phyloP scores from a whole-genome alignment of 2,888 invertebrate genomes.

The Hirtodrosophila duncani region DNA sequence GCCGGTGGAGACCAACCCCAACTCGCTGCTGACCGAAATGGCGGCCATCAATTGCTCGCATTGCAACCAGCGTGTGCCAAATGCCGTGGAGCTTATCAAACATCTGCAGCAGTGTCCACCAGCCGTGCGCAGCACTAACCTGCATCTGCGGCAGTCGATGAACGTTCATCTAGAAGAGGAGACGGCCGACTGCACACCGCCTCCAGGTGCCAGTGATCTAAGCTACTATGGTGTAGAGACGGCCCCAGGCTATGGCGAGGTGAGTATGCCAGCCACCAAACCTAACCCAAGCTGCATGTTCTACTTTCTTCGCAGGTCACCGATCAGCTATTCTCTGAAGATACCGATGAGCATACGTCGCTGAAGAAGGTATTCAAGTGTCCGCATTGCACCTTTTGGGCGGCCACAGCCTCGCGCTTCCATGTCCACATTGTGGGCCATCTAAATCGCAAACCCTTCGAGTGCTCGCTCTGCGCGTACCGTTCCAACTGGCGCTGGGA shows the following conservation, averaged over 20 bases:
- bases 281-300: too few relatives aligned
- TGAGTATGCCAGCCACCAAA: too few relatives aligned
- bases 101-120: slow-evolving; percentile 45
- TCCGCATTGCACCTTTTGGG: slow-evolving; percentile 94
- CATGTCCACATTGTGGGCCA: slow-evolving; percentile 96
- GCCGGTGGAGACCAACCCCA: background rate
- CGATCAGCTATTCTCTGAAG: slow-evolving; percentile 81
- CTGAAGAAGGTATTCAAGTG: slow-evolving; percentile 92
- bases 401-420: slow-evolving; percentile 94
- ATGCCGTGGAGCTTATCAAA: slow-evolving; percentile 35
- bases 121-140: slow-evolving; percentile 18
- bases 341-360: slow-evolving; percentile 82
- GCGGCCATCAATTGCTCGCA: slow-evolving; percentile 35
- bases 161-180: slow-evolving; percentile 41
- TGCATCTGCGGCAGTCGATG: slow-evolving; percentile 78
- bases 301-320: too few relatives aligned
- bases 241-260: slow-evolving; percentile 79
- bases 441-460: slow-evolving; percentile 94
- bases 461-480: slow-evolving; percentile 95
- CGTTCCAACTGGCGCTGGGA: slow-evolving; percentile 98
- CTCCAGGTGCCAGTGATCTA: slow-evolving; percentile 61
- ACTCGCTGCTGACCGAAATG: background rate
- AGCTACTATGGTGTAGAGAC: slow-evolving; percentile 79
- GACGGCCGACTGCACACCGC: too few relatives aligned
- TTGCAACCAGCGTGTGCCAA: slow-evolving; percentile 38